Evolutionary conservation across 1,140 invertebrate species (phyloP).

Genomic region (Venustaconcha ellipsiformis): DNA sequence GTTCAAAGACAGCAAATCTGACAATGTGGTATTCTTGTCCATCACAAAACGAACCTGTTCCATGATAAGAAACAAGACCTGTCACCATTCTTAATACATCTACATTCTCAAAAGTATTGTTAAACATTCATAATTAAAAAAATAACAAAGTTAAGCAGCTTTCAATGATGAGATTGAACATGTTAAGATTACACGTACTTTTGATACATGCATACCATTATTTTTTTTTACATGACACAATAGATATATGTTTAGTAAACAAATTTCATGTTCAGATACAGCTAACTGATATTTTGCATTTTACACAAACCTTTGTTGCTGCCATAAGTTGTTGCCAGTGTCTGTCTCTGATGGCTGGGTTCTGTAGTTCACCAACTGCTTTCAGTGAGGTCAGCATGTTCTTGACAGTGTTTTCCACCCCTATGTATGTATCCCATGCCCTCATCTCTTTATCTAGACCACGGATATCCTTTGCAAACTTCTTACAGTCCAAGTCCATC

Average conservation of each 20-base stretch:
- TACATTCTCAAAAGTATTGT: too few relatives aligned
- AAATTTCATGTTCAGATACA: too few relatives aligned
- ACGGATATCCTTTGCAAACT: conserved; percentile 83
- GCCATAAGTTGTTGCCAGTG: conserved; percentile 97
- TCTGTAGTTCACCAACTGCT: conserved; percentile 94
- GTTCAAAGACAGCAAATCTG: conserved; percentile 90
- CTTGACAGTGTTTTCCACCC: conserved; percentile 66
- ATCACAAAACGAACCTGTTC: conserved; percentile 90
- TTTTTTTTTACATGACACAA: too few relatives aligned
- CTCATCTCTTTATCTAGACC: conserved; percentile 89
- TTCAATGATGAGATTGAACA: too few relatives aligned
- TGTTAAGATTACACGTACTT: too few relatives aligned
- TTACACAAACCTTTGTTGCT: conserved; percentile 84
- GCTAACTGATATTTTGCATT: too few relatives aligned
- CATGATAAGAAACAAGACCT: not conserved
- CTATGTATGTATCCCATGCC: conserved; percentile 83
- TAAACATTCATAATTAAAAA: too few relatives aligned
- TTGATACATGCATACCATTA: too few relatives aligned
- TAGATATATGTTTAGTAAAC: too few relatives aligned
- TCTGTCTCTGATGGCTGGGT: conserved; percentile 91
- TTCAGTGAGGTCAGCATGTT: conserved; percentile 69
- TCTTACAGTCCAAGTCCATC: conserved; percentile 98
- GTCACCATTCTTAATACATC: too few relatives aligned
- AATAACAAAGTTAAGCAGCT: too few relatives aligned
- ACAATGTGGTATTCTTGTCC: conserved; percentile 90